These are phyloP conservation scores for Penaeus monodon DNA, from an alignment of 2,888 invertebrate species.

Conservation along the genomic window DNA sequence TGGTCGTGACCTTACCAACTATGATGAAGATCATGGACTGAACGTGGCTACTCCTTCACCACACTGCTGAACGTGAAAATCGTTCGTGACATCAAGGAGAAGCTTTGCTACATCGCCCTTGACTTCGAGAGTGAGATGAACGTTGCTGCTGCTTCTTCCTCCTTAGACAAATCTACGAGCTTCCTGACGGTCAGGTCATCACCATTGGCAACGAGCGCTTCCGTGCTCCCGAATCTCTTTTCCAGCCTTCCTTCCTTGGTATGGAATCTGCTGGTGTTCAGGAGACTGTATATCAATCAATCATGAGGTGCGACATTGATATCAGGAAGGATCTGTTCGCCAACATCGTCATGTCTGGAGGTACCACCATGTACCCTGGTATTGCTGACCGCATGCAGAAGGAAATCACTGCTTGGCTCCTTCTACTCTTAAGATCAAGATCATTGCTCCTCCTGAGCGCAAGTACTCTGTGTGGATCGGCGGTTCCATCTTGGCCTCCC, in stretches of 20 bases:
- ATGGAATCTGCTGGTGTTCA: conserved; percentile 4
- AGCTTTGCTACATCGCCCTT: conserved; percentile 29
- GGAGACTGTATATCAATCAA: background rate
- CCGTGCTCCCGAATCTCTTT: conserved; percentile 81
- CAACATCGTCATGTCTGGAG: conserved; percentile 50
- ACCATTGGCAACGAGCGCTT: conserved; percentile 91
- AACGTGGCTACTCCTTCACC: conserved; percentile 30
- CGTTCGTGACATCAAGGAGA: conserved; percentile 39
- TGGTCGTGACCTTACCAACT: background rate
- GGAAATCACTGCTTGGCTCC: conserved; percentile 70
- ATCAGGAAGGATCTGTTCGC: conserved; percentile 65
- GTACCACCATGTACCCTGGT: conserved; percentile 63
- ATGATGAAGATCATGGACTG: conserved; percentile 30
- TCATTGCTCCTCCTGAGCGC: conserved; percentile 90
- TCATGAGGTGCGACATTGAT: conserved; percentile 61
- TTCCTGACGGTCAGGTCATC: conserved; percentile 92
- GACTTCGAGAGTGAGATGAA: conserved; percentile 32
- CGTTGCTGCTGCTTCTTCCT: conserved; percentile 68
- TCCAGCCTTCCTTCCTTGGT: conserved; percentile 72
- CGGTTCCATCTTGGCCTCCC: conserved; percentile 88
- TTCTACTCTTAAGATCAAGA: conserved; percentile 91
- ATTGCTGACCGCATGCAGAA: conserved; percentile 64
- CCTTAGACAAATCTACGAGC: conserved; percentile 81
- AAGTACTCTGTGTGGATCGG: conserved; percentile 94
- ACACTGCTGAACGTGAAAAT: conserved; percentile 36